Evolutionary conservation across 2,888 invertebrate genomes (phyloP).

Genomic region (Papilio demoleus): DNA sequence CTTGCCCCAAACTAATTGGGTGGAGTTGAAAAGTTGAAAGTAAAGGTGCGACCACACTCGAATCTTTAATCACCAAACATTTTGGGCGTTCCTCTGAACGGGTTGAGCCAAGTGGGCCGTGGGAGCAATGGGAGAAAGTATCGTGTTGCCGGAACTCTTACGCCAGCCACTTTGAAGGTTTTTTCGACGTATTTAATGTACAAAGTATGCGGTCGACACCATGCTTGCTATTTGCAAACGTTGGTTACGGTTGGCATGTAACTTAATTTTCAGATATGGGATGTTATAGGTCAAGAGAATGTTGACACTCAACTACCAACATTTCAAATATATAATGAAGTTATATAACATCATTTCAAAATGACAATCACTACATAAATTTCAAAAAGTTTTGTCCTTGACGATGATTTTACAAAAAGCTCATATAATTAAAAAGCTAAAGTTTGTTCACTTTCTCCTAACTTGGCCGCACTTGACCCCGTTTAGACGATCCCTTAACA

Average conservation of each 20-base stretch:
- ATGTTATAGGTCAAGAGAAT: background rate
- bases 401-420: constrained; percentile 17
- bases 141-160: constrained; percentile 64
- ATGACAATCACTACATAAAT: background rate
- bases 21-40: constrained; percentile 66
- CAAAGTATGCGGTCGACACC: constrained; percentile 61
- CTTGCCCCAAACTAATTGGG: constrained; percentile 61
- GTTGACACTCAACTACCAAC: too few relatives aligned
- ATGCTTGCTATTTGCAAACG: constrained; percentile 58
- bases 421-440: constrained; percentile 20
- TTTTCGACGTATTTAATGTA: constrained; percentile 55
- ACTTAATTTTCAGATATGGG: background rate
- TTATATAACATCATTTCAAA: background rate
- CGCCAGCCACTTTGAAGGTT: constrained; percentile 57
- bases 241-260: constrained; percentile 48
- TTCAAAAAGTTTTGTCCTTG: constrained; percentile 24
- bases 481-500: constrained; percentile 32
- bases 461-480: constrained; percentile 33
- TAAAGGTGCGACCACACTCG: constrained; percentile 64
- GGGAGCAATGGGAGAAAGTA: constrained; percentile 79
- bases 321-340: too few relatives aligned
- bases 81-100: constrained; percentile 78
- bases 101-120: constrained; percentile 73
- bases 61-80: constrained; percentile 71
- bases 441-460: constrained; percentile 32